Base-by-base conservation (phyloP, 2,797 vertebrate species). In the Echiichthys vipera region DNA sequence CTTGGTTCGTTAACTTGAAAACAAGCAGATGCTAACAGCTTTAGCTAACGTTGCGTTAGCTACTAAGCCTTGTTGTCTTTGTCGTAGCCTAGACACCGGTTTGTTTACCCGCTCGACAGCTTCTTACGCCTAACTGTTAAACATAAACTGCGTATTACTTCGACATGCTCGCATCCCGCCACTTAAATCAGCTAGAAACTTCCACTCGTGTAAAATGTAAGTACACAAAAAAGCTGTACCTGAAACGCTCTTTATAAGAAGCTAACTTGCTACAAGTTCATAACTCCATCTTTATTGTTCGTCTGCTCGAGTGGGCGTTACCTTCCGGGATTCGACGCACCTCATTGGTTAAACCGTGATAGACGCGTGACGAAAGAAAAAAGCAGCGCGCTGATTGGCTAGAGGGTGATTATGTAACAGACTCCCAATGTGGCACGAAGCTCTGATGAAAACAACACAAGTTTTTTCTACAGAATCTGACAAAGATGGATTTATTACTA, bases 221-320 rank as follows among this genome's bases (percentile, higher is more conserved):
- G 18, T 4, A 10, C 9, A 14, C 8, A 4, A 17, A 69, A 17
- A 50, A n/a, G n/a, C 7, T 9, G 17, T 32, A 65, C 43, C 0
- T 18, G 14, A 9, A n/a, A 71, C 43, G 67, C 61, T 30, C 63
- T 39, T 62, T 18, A n/a, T n/a, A n/a, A n/a, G n/a, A 22, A 55
- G 77, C 73, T 85, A 65, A 80, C 71, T 66, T 55, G 78, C 50
- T 80, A 42, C 22, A 63, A 55, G 18, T 77, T 69, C 75, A 61
- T 43, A 57, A 85, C 89, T 89, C 89, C 88, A 89, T 91, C 57
- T 92, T 86, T 92, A 84, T 90, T 91, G 67, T 78, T 78, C 56
- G 57, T 64, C 51, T 51, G 42, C 12, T 47, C 3, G 20, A 66
- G 75, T 90, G 90, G 80, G 71, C n/a, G 78, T 3, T 4, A 27